Evolutionary conservation across 1,140 invertebrate species (phyloP), one percentile per base, ranked within the genome.

Genomic region (Drosophila kanapiae): DNA sequence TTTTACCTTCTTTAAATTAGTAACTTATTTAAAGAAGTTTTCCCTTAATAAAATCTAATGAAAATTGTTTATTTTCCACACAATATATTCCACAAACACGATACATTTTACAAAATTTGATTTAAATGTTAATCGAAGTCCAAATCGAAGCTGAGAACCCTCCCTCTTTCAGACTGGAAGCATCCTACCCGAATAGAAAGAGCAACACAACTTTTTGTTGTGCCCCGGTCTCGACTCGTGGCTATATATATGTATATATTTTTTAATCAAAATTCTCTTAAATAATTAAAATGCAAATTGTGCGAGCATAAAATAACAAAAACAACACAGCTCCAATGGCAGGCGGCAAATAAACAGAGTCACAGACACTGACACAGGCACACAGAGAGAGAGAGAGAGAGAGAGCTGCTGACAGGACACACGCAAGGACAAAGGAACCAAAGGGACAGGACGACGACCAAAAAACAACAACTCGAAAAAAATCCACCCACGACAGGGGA

Each of bases 251-350:
- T 47, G 48, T 64, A 57, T 77, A 76, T 87, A 82, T 87, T 85
- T 91, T 91, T 91, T 91, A 91, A 91, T 91, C 87, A 91, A 91
- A 91, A 91, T 91, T 91, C 83, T 91, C 87, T 91, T 91, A 91
- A 91, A 91, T 91, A 91, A 91, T 91, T 91, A 91, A 91, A 91
- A 91, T 91, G 87, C 83, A 91, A 91, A 91, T 91, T 91, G 88
- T 84, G 88, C 67, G 87, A 78, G 78, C 78, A 83, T 78, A 86
- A 86, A 91, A 84, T 65, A 74, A 80, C 42, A 81, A 91, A 61
- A 91, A 79, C 80, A 91, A 51, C 49, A 84, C 79, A 54, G 47
- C 59, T 38, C 29, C 59, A 10, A 37, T 83, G 78, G 79, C 59
- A 43, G 62, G 62, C 67, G 60, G 75, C 68, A 82, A 77, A 72